Evolutionary conservation across 1,140 invertebrate species (phyloP).

Genomic region (Lordiphosa collinella): DNA sequence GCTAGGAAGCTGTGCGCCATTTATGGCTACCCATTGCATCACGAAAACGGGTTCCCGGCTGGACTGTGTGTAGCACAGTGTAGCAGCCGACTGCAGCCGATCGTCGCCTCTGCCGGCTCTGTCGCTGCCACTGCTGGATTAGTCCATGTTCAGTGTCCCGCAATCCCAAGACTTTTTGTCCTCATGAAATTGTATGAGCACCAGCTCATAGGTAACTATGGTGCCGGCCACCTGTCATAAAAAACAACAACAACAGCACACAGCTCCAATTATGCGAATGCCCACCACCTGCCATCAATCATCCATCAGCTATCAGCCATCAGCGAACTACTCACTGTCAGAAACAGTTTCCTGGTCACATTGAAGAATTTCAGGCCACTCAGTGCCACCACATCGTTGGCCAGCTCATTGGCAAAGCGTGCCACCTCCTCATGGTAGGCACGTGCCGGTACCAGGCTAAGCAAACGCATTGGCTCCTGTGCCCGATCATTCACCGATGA

Average conservation of each 20-base stretch:
- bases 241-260: too few species aligned
- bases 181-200: slow-evolving; percentile 80
- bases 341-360: slow-evolving; percentile 83
- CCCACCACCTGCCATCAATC: background rate
- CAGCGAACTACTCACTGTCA: slow-evolving; percentile 61
- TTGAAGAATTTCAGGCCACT: slow-evolving; percentile 84
- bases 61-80: slow-evolving; percentile 28
- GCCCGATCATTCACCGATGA: slow-evolving; percentile 84
- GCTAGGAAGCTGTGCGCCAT: slow-evolving; percentile 63
- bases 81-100: background rate
- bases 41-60: slow-evolving; percentile 37
- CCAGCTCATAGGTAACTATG: slow-evolving; percentile 84
- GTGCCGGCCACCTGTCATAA: slow-evolving; percentile 81
- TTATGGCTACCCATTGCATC: slow-evolving; percentile 65
- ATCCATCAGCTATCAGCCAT: too few species aligned
- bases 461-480: slow-evolving; percentile 80
- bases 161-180: slow-evolving; percentile 65
- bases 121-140: background rate
- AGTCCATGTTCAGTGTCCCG: slow-evolving; percentile 6
- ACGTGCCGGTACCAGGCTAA: slow-evolving; percentile 82
- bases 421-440: slow-evolving; percentile 82
- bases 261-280: background rate
- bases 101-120: too few species aligned
- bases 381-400: slow-evolving; percentile 81
- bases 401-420: slow-evolving; percentile 82